These are phyloP conservation scores for Lasioglossum calceatum DNA, from an alignment of 2,888 invertebrate species.

Conservation along the genomic window DNA sequence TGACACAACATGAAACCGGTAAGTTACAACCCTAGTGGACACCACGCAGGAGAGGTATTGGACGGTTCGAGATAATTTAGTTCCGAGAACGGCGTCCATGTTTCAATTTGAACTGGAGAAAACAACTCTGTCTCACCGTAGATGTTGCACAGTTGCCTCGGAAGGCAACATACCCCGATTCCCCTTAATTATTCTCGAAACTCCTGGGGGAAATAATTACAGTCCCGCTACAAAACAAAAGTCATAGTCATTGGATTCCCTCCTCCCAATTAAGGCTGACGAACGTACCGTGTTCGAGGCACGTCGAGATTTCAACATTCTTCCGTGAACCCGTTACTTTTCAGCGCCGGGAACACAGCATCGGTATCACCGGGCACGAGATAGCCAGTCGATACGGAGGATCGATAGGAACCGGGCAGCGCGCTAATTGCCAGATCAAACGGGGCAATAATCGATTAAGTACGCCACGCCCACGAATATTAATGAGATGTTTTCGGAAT, in stretches of 20 bases:
- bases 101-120: not conserved
- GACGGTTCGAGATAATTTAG: too few species aligned
- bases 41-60: too few species aligned
- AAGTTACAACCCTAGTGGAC: too few species aligned
- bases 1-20: too few species aligned
- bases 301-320: slow-evolving; percentile 18
- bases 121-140: not conserved
- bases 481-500: slow-evolving; percentile 45
- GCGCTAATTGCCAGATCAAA: slow-evolving; percentile 56
- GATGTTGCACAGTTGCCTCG: not conserved
- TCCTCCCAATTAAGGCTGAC: slow-evolving; percentile 9
- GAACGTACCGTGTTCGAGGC: not conserved
- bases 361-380: slow-evolving; percentile 12
- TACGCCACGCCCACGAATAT: slow-evolving; percentile 53
- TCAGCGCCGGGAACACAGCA: not conserved
- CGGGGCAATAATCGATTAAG: slow-evolving; percentile 62
- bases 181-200: not conserved
- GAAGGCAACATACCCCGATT: not conserved
- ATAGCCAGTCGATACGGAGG: slow-evolving; percentile 17
- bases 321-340: slow-evolving; percentile 51
- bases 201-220: not conserved
- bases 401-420: slow-evolving; percentile 29
- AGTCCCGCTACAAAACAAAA: not conserved
- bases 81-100: not conserved
- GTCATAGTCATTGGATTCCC: not conserved